Evolutionary conservation across 2,888 invertebrate genomes (phyloP), one percentile per base, ranked within the genome.

Genomic region (Hoplodrina ambigua): DNA sequence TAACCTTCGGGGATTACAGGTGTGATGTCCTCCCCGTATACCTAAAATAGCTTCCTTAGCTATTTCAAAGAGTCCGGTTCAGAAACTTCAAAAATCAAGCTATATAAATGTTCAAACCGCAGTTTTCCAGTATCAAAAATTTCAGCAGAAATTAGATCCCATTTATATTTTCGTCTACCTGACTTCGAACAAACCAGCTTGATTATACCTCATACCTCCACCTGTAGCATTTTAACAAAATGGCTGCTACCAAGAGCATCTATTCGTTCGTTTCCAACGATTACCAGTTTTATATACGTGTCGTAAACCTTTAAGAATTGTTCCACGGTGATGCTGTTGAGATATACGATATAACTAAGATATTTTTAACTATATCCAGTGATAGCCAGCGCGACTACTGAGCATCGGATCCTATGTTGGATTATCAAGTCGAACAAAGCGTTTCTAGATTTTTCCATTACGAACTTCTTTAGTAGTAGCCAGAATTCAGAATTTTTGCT

Each of bases 251-350:
- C 84, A 88, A 89, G 86, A 85, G 86, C 87, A 67, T 72, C 78
- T 85, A 84, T 84, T 85, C 83, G 75, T 74, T 74, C 69, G 65
- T 84, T 87, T 85, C 82, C 86, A 80, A 69, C 88, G 88, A 90
- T 91, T 89, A 90, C 88, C 75, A 79, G 79, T 88, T 91, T 89
- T 90, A 91, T 85, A 84, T 81, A 65, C 69, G 66, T 63, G 66
- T 86, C 90, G 86, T 91, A 90, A 90, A 91, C 84, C 79, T 78
- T 85, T 87, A 69, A 69, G 76, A 82, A 80, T 82, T 76, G 62
- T 55, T 61, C 63, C 74, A 75, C 66, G 19, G 50, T 61, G 46
- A 65, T 70, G 25, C 10, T 8, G 25, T 59, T 25, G n/a, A 59
- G 30, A 20, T 41, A 25, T 11, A 59, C 44, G 54, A 55, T 56